Conservation (phyloP, 2,797 vertebrate genomes). For the Chrosomus eos region DNA sequence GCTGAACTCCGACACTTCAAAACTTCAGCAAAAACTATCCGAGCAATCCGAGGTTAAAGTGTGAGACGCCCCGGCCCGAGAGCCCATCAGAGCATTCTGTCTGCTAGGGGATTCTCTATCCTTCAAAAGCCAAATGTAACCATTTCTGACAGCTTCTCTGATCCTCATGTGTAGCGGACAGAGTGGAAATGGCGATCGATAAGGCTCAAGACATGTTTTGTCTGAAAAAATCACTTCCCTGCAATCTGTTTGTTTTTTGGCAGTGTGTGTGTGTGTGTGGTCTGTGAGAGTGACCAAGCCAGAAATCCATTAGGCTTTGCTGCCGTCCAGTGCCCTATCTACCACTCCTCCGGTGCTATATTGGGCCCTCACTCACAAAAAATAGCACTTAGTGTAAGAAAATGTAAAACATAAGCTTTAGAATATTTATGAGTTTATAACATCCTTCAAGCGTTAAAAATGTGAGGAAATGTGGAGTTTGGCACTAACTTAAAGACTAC, state of each 20-base stretch:
- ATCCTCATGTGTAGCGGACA: neutral
- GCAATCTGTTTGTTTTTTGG: constrained; percentile 32
- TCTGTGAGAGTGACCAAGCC: constrained; percentile 32
- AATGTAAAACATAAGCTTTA: neutral
- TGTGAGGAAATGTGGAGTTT: neutral
- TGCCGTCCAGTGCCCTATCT: constrained; percentile 17
- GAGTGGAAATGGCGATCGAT: constrained; percentile 32
- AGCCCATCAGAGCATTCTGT: neutral
- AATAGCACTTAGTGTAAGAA: neutral
- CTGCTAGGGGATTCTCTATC: constrained; percentile 26
- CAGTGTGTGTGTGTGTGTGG: constrained; percentile 28
- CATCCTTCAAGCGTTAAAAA: neutral
- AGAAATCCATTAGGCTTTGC: constrained; percentile 48
- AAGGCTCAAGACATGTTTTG: constrained; percentile 27
- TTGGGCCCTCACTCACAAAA: neutral
- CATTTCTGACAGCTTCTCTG: constrained; percentile 10
- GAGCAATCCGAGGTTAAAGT: neutral
- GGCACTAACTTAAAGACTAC: neutral
- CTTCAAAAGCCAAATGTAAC: constrained; percentile 18
- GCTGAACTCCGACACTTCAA: neutral
- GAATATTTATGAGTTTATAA: constrained; percentile 24
- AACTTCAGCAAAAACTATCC: neutral
- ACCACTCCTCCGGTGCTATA: constrained; percentile 15
- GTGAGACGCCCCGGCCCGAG: neutral
- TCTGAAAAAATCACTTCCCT: constrained; percentile 18